Base-by-base conservation (phyloP, 2,888 invertebrate species). In the Psococerastis gibbosa region DNA sequence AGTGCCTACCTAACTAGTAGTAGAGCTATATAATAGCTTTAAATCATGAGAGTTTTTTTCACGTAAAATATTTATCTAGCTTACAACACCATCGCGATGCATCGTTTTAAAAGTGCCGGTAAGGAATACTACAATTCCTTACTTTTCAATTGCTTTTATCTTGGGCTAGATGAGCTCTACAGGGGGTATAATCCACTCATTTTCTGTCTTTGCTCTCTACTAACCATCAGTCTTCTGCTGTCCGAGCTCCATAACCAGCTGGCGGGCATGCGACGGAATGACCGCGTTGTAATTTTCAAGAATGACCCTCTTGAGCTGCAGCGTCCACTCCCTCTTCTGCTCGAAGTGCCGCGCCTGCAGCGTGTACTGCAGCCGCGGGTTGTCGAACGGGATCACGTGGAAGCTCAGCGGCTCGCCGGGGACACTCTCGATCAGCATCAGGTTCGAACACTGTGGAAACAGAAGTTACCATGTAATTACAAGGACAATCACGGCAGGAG, bases 401-500 rank as follows among this genome's bases (percentile, higher is more conserved):
- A 95, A 97, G 56, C 89, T 88, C 42, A 91, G 73, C 32, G 92
- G 87, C 54, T 94, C 92, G 16, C 89, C 88, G 43, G 87, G 78
- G 53, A 95, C 83, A 55, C 89, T 87, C 60, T 95, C 95, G 53
- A 94, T 89, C 48, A 95, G 64, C 92, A 95, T 95, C 67, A 95
- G 71, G 66, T 92, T 92, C 55, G 91, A 91, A 66, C 92, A 92
- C 94, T 95, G 63, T 42, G 69, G 54, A 56, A 56, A 47, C 49
- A 49, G 44, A 48, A 48, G 44, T 49, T 38, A 47, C 38, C 43
- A 45, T 42, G 43, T 45, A n/a, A 18, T 27, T 27, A n/a, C n/a
- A n/a, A n/a, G n/a, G n/a, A n/a, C n/a, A n/a, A n/a, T n/a, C n/a
- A n/a, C n/a, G n/a, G n/a, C n/a, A n/a, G n/a, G n/a, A n/a, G n/a